Evolutionary conservation across 2,113 vertebrate species (phyloP).

Genomic region (Seriola rivoliana): DNA sequence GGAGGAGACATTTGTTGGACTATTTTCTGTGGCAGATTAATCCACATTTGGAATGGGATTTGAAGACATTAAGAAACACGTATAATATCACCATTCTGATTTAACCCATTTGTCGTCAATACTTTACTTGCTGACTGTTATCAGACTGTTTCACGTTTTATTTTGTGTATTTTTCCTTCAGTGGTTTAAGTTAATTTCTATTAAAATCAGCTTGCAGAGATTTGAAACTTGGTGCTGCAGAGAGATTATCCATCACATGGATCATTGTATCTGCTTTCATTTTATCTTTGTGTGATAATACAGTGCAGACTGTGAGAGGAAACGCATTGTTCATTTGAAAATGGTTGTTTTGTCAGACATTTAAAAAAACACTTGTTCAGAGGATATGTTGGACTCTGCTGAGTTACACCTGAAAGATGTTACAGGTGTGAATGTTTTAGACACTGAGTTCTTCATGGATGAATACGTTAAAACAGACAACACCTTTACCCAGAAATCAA

Average conservation of each 20-base stretch:
- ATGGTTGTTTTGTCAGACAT: not conserved
- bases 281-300: not conserved
- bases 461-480: no score
- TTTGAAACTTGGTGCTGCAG: not conserved
- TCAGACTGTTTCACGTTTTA: no score
- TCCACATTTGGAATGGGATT: no score
- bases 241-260: not conserved
- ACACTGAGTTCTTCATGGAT: no score
- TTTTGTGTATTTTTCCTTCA: no score
- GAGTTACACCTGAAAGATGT: not conserved
- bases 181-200: no score
- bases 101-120: no score
- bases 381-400: no score
- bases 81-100: not conserved
- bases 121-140: no score
- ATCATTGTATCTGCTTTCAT: not conserved
- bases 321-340: not conserved
- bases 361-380: no score
- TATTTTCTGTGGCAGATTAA: no score
- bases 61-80: not conserved
- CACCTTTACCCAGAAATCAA: not conserved
- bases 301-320: not conserved
- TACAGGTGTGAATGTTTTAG: not conserved
- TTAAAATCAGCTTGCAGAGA: not conserved
- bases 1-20: no score